Base-by-base conservation (phyloP, 2,113 vertebrate species). In the Megaleporinus macrocephalus region DNA sequence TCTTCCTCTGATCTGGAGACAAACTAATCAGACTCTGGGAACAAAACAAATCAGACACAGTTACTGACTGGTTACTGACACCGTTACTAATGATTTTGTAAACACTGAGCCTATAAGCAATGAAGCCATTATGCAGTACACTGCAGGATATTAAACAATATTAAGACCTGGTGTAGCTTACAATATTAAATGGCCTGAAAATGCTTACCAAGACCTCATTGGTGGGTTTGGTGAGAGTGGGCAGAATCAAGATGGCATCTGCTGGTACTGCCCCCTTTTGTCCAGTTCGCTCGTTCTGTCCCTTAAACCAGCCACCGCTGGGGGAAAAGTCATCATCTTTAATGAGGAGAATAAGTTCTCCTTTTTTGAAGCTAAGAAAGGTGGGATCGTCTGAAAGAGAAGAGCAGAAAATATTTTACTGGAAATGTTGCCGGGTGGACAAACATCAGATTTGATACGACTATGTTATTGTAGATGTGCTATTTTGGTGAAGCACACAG, bases 1-100 rank as follows among this genome's bases (percentile, higher is more conserved):
- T 84, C 84, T 93, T 96, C 89, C 97, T 93, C 88, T 97, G 96
- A 79, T 97, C 96, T 15, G 97, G 97, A n/a, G 97, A 93, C 93
- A 98, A 92, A 83, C 93, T 94, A 84, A 98, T 86, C 84, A 99
- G 88, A 68, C 83, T 95, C 98, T 99, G 49, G 49, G 9, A 51
- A 51, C 16, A 49, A 49, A 49, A 51, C 14, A 84, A 27, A 59
- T 9, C 36, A 59, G 55, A 44, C 16, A 81, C 55, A 49, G 3
- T 26, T 33, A 72, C 0, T 9, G 49, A 18, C 7, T 10, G 26
- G 16, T 33, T 14, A 14, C 49, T 18, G n/a, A 51, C 49, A 51
- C 14, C 0, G 7, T 14, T 51, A 18, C 14, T 16, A 47, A 6
- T 36, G 10, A 9, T 44, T 44, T 44, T 9, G 11, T 18, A 16